Evolutionary conservation across 2,113 vertebrate species (phyloP).

Genomic region (Electrona antarctica): DNA sequence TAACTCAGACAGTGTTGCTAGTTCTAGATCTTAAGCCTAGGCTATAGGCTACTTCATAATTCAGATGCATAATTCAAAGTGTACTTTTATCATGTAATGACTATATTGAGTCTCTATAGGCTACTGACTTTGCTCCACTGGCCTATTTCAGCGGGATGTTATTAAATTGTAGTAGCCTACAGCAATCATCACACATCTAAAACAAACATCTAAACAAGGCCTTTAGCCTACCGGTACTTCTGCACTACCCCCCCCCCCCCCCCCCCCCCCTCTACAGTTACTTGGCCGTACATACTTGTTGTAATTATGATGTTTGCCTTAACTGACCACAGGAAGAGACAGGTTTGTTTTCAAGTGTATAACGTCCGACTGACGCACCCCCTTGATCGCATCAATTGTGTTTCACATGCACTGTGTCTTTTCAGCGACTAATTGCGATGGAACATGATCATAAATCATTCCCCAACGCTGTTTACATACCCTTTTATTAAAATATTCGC

Average conservation of each 20-base stretch:
- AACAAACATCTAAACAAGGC: constrained; percentile 6
- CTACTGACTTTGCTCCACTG: too few relatives aligned
- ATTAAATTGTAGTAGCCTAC: background rate
- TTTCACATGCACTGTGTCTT: constrained; percentile 1
- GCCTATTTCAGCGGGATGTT: background rate
- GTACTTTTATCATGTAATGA: too few relatives aligned
- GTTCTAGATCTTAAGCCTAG: too few relatives aligned
- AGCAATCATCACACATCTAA: background rate
- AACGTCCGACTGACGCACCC: constrained; percentile 42
- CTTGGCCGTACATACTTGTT: constrained; percentile 26
- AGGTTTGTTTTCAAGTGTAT: constrained; percentile 53
- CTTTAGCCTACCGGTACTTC: constrained; percentile 17
- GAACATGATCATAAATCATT: too few relatives aligned
- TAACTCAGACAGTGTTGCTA: too few relatives aligned
- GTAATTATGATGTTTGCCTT: constrained; percentile 61
- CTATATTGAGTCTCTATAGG: too few relatives aligned
- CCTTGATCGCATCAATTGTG: constrained; percentile 9
- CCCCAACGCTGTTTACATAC: too few relatives aligned
- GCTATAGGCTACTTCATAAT: too few relatives aligned
- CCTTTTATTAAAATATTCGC: too few relatives aligned
- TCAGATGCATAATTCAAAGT: too few relatives aligned
- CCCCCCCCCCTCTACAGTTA: constrained; percentile 20
- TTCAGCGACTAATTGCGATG: constrained; percentile 4
- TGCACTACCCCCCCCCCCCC: constrained; percentile 1
- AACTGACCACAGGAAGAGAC: constrained; percentile 60